These are phyloP conservation scores for Protomyctophum bolini DNA, from an alignment of 2,113 vertebrate species.

Conservation along the genomic window DNA sequence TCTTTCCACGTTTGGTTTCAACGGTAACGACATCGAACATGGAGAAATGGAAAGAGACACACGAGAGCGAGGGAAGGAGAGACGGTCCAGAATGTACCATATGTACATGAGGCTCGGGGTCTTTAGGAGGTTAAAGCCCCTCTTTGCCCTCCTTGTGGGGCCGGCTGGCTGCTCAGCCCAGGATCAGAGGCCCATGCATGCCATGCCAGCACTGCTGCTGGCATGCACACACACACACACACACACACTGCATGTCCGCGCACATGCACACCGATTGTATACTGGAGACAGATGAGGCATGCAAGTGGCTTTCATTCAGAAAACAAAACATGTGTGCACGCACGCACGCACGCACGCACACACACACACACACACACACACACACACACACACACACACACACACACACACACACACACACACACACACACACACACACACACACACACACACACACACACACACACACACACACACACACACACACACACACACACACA, in stretches of 20 bases:
- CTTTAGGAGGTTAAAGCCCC: conserved; percentile 14
- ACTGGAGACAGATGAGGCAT: not conserved
- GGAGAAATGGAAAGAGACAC: not conserved
- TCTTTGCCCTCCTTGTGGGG: conserved; percentile 15
- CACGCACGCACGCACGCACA: not conserved
- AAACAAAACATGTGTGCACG: not conserved
- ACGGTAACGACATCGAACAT: not conserved
- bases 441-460: not conserved
- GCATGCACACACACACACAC: conserved; percentile 7
- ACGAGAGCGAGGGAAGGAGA: not conserved
- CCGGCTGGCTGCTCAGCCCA: conserved; percentile 19
- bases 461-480: not conserved
- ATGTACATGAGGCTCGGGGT: conserved; percentile 15
- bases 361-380: not conserved
- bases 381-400: not conserved
- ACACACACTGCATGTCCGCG: not conserved
- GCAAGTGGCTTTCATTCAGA: not conserved
- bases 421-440: not conserved
- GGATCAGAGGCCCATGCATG: conserved; percentile 14
- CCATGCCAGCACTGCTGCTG: conserved; percentile 21
- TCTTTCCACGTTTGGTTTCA: not conserved
- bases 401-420: not conserved
- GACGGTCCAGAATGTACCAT: not conserved
- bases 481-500: not conserved
- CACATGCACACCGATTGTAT: not conserved